Base-by-base conservation (phyloP, 2,888 invertebrate genomes). In the Adelphocoris suturalis region DNA sequence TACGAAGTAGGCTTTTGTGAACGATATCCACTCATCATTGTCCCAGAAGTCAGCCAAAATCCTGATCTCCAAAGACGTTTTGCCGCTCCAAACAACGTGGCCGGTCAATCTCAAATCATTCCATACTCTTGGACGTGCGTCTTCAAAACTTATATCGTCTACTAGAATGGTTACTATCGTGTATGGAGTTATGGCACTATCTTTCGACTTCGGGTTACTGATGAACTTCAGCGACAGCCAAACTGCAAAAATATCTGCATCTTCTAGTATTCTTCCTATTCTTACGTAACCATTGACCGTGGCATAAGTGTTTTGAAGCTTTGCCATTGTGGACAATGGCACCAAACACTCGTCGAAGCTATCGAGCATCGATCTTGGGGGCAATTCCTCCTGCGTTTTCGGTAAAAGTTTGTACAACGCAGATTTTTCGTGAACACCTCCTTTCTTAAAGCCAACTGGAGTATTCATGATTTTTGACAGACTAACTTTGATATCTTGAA, bases 171-270 rank as follows among this genome's bases (percentile, higher is more conserved):
- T 97, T 1, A 97, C 97, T 92, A 97, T 95, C 1, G 95, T 95
- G 92, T 95, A 95, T 0, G 96, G 96, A 89, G 93, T 93, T 23
- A 82, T 48, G 37, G 94, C 93, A 9, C 94, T 94, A 23, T 93
- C 93, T 28, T 94, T 93, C n/a, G 95, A 94, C 16, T 95, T 93
- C 27, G 95, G 94, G 76, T 96, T 95, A 90, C 94, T 93, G 89
- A 95, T 93, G 93, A 97, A 96, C 91, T 95, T 95, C 93, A 96
- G 95, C 76, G 95, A 95, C 57, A 96, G 94, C 94, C 95, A 96
- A 55, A 95, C 96, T 96, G 96, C 96, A 94, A 97, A 96, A 90
- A 96, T 94, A 93, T 97, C 97, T 94, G 97, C 95, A 92, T 97
- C 97, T 93, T 97, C 97, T 92, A 97, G 93, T 7, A 97, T 93